Base-by-base conservation (phyloP, 2,113 vertebrate species). In the Tonatia bakeri region DNA sequence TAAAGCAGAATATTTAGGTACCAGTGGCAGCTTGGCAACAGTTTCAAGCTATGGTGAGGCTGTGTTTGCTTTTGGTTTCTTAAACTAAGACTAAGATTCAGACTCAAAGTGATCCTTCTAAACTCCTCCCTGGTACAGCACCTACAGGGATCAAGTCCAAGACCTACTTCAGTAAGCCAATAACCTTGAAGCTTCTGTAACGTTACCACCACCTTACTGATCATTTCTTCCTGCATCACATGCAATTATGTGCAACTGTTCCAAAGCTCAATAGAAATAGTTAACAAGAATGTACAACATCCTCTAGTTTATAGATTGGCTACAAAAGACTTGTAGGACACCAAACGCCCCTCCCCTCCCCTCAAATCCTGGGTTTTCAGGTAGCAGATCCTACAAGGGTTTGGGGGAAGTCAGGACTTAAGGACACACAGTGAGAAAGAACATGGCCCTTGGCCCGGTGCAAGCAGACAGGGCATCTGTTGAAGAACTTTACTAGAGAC, bases 81-180 rank as follows among this genome's bases (percentile, higher is more conserved):
- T 94, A 94, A 95, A 82, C 45, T 69, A 88, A 90, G 79, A 76
- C 61, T 73, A 91, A 96, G 77, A 83, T 40, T 92, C 56, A 31
- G 84, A 69, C 73, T 95, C 64, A 64, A 84, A 91, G 75, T 50
- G 92, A 95, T 86, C 56, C 33, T 70, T 89, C 85, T 65, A 91
- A 92, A 91, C 77, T 50, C 36, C 83, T 94, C 91, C 70, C 81
- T 47, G 64, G n/a, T 52, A 87, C 91, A 91, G 70, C 75, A 85
- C 72, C 75, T 65, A 36, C 50, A 89, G 72, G 69, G 50, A 92
- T 61, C 16, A 28, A 81, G 94, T 47, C 86, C 82, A 96, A 89
- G 94, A 91, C 89, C 20, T 43, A 67, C 93, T 91, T 94, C 85
- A 64, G 86, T 79, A 96, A 92, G 90, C 87, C 96, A 97, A 54